Percentiles rank a stretch among this genome's conserved stretches.
Evolutionary conservation across 2,888 invertebrate genomes (phyloP).

Genomic region (Gortyna flavago): DNA sequence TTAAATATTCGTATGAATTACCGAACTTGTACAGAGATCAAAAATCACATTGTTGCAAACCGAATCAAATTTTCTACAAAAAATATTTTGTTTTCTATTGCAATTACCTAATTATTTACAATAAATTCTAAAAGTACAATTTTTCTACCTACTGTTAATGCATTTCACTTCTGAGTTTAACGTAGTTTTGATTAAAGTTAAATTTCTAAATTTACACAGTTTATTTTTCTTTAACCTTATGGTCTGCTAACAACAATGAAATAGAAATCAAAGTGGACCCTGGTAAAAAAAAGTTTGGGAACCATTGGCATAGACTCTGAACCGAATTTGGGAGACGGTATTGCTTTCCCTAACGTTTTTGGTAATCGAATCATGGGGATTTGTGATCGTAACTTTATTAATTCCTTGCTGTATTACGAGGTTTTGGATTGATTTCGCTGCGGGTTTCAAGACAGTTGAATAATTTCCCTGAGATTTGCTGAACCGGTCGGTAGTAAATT

Average conservation of each 20-base stretch:
- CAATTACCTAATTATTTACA: no score
- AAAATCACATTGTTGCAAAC: neutral
- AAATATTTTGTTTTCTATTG: neutral
- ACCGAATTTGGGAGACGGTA: conserved; percentile 42
- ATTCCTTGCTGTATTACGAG: conserved; percentile 7
- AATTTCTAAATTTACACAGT: no score
- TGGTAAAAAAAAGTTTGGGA: neutral
- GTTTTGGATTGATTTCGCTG: conserved; percentile 17
- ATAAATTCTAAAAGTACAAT: no score
- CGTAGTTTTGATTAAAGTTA: no score
- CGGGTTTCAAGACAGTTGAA: conserved; percentile 14
- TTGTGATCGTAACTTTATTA: conserved; percentile 44
- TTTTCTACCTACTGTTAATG: no score
- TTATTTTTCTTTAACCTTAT: no score
- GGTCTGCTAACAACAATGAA: neutral
- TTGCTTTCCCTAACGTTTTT: conserved; percentile 35
- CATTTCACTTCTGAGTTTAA: no score
- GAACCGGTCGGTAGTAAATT: neutral
- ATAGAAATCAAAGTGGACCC: no score
- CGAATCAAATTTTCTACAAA: neutral
- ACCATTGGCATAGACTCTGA: neutral
- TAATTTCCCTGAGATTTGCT: neutral
- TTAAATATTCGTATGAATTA: neutral
- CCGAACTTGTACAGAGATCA: no score
- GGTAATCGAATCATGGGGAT: conserved; percentile 50